A percentile compares a stretch with the other conserved stretches of the same genome.
Evolutionary conservation across 2,113 vertebrate species (phyloP).

Genomic region (Platichthys flesus): DNA sequence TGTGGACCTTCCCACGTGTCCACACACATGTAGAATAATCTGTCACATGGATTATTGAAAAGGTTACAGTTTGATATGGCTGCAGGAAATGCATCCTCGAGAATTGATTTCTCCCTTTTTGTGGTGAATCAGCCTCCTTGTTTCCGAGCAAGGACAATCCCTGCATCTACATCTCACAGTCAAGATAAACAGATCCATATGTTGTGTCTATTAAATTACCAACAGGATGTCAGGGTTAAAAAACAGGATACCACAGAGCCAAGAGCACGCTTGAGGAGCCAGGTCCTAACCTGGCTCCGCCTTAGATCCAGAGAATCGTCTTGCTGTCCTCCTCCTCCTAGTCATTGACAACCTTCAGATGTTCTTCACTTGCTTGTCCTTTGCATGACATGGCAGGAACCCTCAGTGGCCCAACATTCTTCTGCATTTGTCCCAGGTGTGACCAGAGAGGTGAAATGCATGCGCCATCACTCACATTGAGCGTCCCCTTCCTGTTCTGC

Average conservation of each 20-base stretch:
- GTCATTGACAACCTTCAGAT: slow-evolving; percentile 46
- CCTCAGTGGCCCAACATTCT: slow-evolving; percentile 64
- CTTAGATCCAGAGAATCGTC: slow-evolving; percentile 19
- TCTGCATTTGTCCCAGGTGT: slow-evolving; percentile 73
- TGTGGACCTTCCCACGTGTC: neutral
- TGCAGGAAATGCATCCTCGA: too few species aligned
- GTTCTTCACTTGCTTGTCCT: slow-evolving; percentile 62
- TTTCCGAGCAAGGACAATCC: slow-evolving; percentile 1
- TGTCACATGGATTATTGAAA: neutral
- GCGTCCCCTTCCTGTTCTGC: slow-evolving; percentile 72
- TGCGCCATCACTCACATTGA: slow-evolving; percentile 64
- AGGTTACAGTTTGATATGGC: too few species aligned
- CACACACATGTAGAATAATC: neutral
- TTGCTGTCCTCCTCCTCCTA: slow-evolving; percentile 26
- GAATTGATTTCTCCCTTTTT: neutral
- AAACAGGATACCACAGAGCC: slow-evolving; percentile 16
- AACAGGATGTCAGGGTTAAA: slow-evolving; percentile 32
- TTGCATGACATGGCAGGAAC: slow-evolving; percentile 51
- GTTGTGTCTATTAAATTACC: slow-evolving; percentile 27
- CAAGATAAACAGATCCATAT: slow-evolving; percentile 42
- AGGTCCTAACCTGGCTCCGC: neutral
- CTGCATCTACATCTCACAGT: neutral
- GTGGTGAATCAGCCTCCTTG: neutral
- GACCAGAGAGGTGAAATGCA: slow-evolving; percentile 68
- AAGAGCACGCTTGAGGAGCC: slow-evolving; percentile 12